Evolutionary conservation across 2,113 vertebrate genomes (phyloP).

Genomic region (Progne subis): DNA sequence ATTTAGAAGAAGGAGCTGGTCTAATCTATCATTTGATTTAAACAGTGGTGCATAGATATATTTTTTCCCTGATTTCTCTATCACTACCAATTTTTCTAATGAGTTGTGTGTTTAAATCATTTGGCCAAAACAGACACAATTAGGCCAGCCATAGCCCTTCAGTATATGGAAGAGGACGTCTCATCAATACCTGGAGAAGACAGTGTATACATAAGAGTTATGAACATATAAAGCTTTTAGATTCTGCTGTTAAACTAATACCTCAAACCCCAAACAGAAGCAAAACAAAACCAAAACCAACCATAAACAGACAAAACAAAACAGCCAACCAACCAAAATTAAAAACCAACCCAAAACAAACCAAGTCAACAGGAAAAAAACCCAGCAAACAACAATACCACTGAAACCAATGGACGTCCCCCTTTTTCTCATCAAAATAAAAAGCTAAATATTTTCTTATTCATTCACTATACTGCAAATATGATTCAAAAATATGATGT

Average conservation of each 20-base stretch:
- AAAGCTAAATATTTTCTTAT: not conserved
- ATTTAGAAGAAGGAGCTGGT: not conserved
- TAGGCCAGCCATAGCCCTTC: not conserved
- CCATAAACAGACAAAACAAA: not conserved
- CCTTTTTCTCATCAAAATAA: not conserved
- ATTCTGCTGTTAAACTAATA: not conserved
- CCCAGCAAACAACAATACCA: fast-evolving
- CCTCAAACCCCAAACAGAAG: not conserved
- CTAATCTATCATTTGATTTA: not conserved
- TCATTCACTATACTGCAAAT: not conserved
- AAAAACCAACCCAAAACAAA: fast-evolving
- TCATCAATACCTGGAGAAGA: not conserved
- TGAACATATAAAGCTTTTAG: not conserved
- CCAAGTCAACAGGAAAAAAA: not conserved
- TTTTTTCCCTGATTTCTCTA: not conserved
- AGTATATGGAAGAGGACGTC: not conserved
- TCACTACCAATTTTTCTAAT: not conserved
- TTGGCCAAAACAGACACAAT: not conserved
- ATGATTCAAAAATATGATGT: not conserved
- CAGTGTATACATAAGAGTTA: not conserved
- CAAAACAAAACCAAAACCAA: not conserved
- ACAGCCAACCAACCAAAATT: not conserved
- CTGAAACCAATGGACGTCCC: not conserved
- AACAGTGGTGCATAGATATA: not conserved
- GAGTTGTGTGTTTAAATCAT: not conserved